phyloP scores from a whole-genome alignment of 1,140 invertebrate genomes.

The Euborellia annulipes region DNA sequence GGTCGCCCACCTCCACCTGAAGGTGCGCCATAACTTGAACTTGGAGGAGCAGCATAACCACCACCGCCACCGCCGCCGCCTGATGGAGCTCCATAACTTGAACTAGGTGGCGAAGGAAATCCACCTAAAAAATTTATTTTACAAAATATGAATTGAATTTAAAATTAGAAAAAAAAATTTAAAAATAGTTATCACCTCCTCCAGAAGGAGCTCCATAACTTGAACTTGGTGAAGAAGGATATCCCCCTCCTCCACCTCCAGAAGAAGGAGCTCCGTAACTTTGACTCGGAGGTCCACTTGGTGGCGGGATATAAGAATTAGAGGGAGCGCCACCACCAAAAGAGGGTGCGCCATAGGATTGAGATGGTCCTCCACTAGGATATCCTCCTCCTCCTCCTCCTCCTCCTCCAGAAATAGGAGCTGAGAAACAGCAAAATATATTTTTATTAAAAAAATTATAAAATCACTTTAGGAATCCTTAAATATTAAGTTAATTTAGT shows the following conservation, averaged over 20 bases:
- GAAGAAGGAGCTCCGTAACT: slow-evolving; percentile 19
- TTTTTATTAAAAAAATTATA: no score
- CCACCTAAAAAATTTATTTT: neutral
- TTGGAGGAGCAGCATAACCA: slow-evolving; percentile 12
- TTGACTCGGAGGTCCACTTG: neutral
- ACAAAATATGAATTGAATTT: no score
- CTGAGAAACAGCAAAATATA: no score
- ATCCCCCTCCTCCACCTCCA: slow-evolving; percentile 11
- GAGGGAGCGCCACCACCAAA: slow-evolving; percentile 8
- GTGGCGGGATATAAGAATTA: neutral
- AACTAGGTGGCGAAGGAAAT: slow-evolving; percentile 11
- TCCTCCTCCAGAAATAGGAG: no score
- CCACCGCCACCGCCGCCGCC: slow-evolving; percentile 8
- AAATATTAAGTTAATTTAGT: no score
- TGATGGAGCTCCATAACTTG: slow-evolving; percentile 21
- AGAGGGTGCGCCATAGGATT: slow-evolving; percentile 17
- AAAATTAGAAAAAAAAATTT: no score
- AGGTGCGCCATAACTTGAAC: slow-evolving; percentile 26
- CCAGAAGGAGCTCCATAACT: slow-evolving; percentile 28
- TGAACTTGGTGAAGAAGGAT: slow-evolving; percentile 19
- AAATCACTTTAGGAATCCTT: no score
- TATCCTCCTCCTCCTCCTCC: no score
- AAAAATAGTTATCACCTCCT: no score
- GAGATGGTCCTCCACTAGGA: slow-evolving; percentile 18
- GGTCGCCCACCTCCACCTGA: slow-evolving; percentile 18